Base-by-base conservation (phyloP, 2,113 vertebrate species). In the Corythornis cristatus region DNA sequence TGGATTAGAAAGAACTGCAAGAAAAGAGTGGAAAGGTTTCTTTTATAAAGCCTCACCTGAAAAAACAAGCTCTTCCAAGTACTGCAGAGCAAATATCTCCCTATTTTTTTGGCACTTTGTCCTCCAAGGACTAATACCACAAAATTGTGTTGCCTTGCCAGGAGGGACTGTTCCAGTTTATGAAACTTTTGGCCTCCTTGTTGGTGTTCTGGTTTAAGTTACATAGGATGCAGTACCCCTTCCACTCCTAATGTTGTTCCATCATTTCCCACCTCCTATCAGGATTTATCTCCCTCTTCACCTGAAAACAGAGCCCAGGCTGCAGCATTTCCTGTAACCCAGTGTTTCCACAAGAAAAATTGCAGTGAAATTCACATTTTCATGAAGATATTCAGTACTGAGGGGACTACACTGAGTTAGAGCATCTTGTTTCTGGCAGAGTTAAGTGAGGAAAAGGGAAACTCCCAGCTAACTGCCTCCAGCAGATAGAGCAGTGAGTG, bases 1-100 rank as follows among this genome's bases (percentile, higher is more conserved):
- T 75, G 22, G 8, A 86, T 68, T 71, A 72, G 17, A 57, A 71
- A 62, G 11, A 86, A 78, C 31, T 50, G 53, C 37, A 75, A 73
- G 21, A 48, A 68, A 45, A 80, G 5, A 84, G 28, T n/a, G 5
- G 50, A 92, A 88, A 88, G 18, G 50, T 28, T 72, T 78, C 53
- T 75, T 83, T 94, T 79, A 61, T 54, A 75, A 51, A 86, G n/a
- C 28, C 71, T 86, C 45, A 95, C 62, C 70, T 94, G 81, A 53
- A 90, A 88, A 81, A 96, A 46, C 21, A 81, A 64, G 60, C n/a
- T 82, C 33, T 95, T 84, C 26, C 26, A 54, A 94, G 29, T 65
- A 75, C 21, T n/a, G 42, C 54, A 93, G 42, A 87, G 45, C 31
- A 90, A 83, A 58, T 67, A 78, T 58, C 48, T 84, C 77, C 33